Percentiles rank a stretch among this genome's conserved stretches.
These are phyloP conservation scores for Elanus axillaris DNA, from an alignment of 2,113 vertebrate genomes.

Conservation along the genomic window DNA sequence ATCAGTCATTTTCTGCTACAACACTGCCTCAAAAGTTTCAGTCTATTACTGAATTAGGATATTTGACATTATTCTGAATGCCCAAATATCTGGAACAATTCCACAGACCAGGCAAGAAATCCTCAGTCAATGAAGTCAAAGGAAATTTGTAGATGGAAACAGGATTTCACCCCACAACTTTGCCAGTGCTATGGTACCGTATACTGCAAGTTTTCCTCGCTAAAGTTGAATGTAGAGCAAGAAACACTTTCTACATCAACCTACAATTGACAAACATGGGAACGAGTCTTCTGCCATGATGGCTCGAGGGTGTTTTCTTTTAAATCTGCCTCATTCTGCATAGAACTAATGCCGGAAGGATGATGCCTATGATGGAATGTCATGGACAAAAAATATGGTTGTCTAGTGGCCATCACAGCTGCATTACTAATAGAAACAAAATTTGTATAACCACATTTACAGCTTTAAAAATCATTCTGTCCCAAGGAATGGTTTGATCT, in stretches of 20 bases:
- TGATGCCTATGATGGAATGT: not conserved
- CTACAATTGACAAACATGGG: not conserved
- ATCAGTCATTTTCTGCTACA: not conserved
- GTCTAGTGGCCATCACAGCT: not conserved
- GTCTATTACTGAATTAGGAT: not conserved
- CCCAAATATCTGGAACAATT: not conserved
- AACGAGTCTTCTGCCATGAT: not conserved
- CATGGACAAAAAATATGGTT: not conserved
- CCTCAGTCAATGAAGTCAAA: not conserved
- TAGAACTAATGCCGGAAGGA: not conserved
- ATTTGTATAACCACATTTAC: not conserved
- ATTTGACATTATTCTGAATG: not conserved
- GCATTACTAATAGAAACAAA: not conserved
- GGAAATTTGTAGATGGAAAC: not conserved
- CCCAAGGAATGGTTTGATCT: not conserved
- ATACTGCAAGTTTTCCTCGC: fast-evolving
- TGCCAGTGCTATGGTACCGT: not conserved
- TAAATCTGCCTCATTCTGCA: not conserved
- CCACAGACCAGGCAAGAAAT: not conserved
- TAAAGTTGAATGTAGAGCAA: not conserved
- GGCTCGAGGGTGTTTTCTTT: not conserved
- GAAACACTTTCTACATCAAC: not conserved
- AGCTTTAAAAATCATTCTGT: not conserved
- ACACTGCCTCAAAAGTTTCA: not conserved
- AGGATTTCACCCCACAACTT: not conserved